These are phyloP conservation scores for Ooceraea biroi DNA, from an alignment of 1,140 invertebrate genomes.

Conservation along the genomic window DNA sequence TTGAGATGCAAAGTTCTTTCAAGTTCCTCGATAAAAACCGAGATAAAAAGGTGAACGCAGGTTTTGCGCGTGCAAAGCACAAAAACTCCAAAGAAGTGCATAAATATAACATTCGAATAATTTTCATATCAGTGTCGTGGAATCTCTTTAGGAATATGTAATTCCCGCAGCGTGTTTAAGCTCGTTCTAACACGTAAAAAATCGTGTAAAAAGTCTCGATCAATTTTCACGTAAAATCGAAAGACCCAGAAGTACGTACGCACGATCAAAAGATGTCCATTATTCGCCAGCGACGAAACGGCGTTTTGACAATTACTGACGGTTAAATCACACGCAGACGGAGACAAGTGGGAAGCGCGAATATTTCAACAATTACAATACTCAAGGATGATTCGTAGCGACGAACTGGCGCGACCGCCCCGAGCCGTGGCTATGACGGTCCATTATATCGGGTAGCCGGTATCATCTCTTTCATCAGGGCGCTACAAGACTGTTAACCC, in stretches of 20 bases:
- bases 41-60: neutral
- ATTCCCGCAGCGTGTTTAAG: neutral
- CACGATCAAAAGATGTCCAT: no score
- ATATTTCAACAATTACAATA: neutral
- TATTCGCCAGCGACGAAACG: no score
- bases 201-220: no score
- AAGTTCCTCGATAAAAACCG: no score
- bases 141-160: neutral
- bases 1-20: slow-evolving; percentile 8
- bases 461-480: slow-evolving; percentile 28
- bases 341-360: no score
- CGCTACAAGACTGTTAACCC: slow-evolving; percentile 22
- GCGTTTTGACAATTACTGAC: no score
- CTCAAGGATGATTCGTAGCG: neutral
- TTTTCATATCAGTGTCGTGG: neutral
- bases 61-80: neutral
- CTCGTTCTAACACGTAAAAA: neutral
- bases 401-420: neutral
- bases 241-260: no score
- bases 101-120: neutral
- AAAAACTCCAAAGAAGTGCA: neutral
- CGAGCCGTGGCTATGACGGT: neutral
- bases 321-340: no score
- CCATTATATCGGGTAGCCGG: neutral
- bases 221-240: no score